A percentile compares a stretch with the other conserved stretches of the same genome.
phyloP scores from a whole-genome alignment of 1,140 invertebrate genomes.

The Melitaea cinxia region DNA sequence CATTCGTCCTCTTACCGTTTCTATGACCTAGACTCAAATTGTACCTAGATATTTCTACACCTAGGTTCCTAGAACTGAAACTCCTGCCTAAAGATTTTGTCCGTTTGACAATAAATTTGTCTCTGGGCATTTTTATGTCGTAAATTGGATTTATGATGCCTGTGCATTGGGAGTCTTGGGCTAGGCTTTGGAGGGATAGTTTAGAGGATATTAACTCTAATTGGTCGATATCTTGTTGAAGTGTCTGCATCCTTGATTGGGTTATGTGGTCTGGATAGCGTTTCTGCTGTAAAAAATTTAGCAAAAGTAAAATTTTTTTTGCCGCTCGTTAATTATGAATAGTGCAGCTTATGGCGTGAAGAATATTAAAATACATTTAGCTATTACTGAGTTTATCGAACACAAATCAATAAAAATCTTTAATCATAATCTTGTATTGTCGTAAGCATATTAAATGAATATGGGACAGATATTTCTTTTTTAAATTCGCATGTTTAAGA shows the following conservation, averaged over 20 bases:
- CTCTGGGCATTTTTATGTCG: slow-evolving; percentile 63
- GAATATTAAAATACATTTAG: too few relatives aligned
- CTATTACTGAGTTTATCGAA: too few relatives aligned
- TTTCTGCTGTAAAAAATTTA: slow-evolving; percentile 6
- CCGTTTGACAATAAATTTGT: slow-evolving; percentile 66
- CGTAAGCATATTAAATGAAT: too few relatives aligned
- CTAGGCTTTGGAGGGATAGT: slow-evolving; percentile 32
- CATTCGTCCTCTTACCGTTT: slow-evolving; percentile 61
- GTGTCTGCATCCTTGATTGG: slow-evolving; percentile 47
- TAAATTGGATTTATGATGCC: slow-evolving; percentile 71
- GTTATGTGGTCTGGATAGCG: slow-evolving; percentile 50
- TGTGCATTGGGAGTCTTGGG: slow-evolving; percentile 45
- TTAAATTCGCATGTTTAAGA: too few relatives aligned
- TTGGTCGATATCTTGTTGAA: slow-evolving; percentile 22
- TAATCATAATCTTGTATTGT: too few relatives aligned
- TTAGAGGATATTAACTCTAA: slow-evolving; percentile 38
- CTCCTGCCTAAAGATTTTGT: slow-evolving; percentile 67
- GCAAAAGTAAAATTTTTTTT: neutral
- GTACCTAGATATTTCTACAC: slow-evolving; percentile 59
- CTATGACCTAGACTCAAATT: slow-evolving; percentile 58
- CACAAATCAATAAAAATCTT: too few relatives aligned
- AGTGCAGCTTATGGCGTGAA: neutral
- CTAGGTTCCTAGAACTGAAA: slow-evolving; percentile 54
- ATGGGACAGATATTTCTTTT: too few relatives aligned
- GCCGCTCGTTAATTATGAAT: too few relatives aligned